phyloP scores from a whole-genome alignment of 2,888 invertebrate genomes.

The Ichneumoninae sp. region DNA sequence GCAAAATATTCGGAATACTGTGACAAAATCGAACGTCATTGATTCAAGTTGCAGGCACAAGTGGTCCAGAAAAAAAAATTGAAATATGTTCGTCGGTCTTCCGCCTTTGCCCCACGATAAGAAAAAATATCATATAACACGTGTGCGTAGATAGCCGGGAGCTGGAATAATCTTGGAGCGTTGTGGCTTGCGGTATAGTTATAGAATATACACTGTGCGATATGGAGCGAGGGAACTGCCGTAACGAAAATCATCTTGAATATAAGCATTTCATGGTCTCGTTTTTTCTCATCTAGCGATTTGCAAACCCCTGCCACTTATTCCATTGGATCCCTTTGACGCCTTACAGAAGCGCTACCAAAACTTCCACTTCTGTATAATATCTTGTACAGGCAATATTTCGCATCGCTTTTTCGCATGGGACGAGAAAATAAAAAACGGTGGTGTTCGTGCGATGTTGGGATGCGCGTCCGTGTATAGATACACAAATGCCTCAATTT shows the following conservation, averaged over 20 bases:
- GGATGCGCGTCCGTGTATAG: background rate
- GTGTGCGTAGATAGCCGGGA: conserved; percentile 36
- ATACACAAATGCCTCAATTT: no score
- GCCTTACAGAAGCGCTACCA: conserved; percentile 11
- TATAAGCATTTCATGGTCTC: conserved; percentile 24
- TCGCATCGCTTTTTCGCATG: conserved; percentile 33
- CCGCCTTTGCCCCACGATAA: conserved; percentile 5
- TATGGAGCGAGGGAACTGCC: background rate
- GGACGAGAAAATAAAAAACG: conserved; percentile 36
- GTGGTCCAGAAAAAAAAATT: background rate
- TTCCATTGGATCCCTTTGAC: conserved; percentile 25
- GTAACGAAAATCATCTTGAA: conserved; percentile 61
- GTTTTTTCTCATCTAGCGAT: conserved; percentile 39
- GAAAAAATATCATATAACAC: conserved; percentile 52
- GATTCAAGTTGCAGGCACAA: background rate
- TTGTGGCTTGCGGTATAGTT: conserved; percentile 20
- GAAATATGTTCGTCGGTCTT: conserved; percentile 40
- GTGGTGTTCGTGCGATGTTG: conserved; percentile 16
- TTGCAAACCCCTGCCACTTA: conserved; percentile 47
- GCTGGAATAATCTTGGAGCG: conserved; percentile 2
- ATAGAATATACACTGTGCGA: background rate
- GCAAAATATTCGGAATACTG: background rate
- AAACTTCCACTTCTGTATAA: conserved; percentile 51
- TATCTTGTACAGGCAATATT: conserved; percentile 51
- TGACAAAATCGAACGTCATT: background rate